Evolutionary conservation across 2,113 vertebrate species (phyloP).

Genomic region (Toxotes jaculatrix): DNA sequence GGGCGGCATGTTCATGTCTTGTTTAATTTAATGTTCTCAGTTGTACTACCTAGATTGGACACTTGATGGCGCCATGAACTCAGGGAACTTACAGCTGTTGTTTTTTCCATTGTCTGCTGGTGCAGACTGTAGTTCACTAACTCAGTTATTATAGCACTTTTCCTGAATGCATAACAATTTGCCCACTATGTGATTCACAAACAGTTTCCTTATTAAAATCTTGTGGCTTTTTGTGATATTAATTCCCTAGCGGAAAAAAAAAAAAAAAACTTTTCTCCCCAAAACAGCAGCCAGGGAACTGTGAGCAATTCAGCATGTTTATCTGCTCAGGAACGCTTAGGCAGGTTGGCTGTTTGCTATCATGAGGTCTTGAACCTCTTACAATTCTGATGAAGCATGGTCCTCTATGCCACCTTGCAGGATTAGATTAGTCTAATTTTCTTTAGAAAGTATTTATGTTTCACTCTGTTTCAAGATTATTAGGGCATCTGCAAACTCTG

Average conservation of each 20-base stretch:
- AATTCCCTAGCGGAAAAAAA: background rate
- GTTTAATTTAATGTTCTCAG: background rate
- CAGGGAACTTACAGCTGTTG: background rate
- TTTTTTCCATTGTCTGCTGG: background rate
- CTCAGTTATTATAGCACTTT: slow-evolving; percentile 29
- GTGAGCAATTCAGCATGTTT: slow-evolving; percentile 7
- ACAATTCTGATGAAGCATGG: background rate
- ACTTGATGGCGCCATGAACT: slow-evolving; percentile 74
- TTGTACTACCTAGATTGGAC: slow-evolving; percentile 38
- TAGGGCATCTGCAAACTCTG: background rate
- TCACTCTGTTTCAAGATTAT: background rate
- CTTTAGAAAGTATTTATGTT: background rate
- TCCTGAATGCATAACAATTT: slow-evolving; percentile 33
- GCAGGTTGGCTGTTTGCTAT: background rate
- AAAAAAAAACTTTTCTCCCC: background rate
- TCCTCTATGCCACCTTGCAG: background rate
- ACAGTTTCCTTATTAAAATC: slow-evolving; percentile 22
- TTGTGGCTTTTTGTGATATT: slow-evolving; percentile 14
- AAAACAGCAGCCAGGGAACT: background rate
- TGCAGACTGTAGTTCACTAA: background rate
- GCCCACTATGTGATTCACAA: background rate
- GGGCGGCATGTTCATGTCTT: too few relatives aligned
- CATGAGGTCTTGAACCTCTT: background rate
- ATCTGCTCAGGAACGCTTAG: background rate
- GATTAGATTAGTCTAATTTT: background rate